phyloP scores from a whole-genome alignment of 2,888 invertebrate species.

The Buathra laborator region DNA sequence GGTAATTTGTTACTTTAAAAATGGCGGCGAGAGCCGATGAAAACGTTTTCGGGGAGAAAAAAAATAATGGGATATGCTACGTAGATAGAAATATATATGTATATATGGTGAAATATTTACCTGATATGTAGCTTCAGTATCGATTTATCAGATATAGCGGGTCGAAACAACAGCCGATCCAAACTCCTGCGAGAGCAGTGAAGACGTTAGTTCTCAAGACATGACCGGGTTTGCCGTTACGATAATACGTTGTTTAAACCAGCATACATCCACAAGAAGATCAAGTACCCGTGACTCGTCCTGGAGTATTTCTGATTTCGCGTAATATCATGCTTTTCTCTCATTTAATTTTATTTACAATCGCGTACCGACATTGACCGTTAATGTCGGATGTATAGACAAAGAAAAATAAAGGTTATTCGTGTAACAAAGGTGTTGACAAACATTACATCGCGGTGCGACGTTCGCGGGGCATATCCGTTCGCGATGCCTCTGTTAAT shows the following conservation, averaged over 20 bases:
- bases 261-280: slow-evolving; percentile 67
- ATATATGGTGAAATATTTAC: slow-evolving; percentile 44
- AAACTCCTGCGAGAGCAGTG: slow-evolving; percentile 83
- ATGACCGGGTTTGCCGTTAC: slow-evolving; percentile 67
- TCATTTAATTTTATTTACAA: slow-evolving; percentile 28
- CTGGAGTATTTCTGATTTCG: slow-evolving; percentile 41
- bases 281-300: slow-evolving; percentile 69
- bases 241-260: slow-evolving; percentile 70
- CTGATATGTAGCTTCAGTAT: slow-evolving; percentile 53
- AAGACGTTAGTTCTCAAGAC: slow-evolving; percentile 81
- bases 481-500: neutral
- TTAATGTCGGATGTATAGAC: slow-evolving; percentile 12
- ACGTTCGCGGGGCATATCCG: slow-evolving; percentile 27
- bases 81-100: neutral
- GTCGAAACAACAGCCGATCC: slow-evolving; percentile 72
- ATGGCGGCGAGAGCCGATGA: neutral
- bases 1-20: neutral
- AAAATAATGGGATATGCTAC: slow-evolving; percentile 17
- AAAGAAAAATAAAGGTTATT: neutral
- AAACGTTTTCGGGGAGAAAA: neutral
- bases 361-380: slow-evolving; percentile 45
- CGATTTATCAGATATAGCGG: slow-evolving; percentile 59
- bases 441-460: slow-evolving; percentile 7
- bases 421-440: neutral
- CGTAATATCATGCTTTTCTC: slow-evolving; percentile 27